Conservation (phyloP, 2,888 invertebrate species). For the Cheiracanthium punctorium region DNA sequence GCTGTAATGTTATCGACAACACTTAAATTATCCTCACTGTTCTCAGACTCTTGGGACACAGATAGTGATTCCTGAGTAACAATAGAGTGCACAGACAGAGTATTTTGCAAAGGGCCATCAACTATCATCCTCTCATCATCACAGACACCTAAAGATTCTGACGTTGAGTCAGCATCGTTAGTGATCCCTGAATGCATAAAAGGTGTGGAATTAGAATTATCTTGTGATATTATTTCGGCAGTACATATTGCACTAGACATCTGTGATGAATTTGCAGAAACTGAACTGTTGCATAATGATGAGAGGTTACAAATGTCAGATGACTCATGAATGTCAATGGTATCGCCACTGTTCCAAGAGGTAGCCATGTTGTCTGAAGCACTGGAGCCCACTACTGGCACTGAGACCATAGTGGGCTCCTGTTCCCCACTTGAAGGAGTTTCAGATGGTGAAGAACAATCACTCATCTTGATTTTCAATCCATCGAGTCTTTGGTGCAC, state of each 20-base stretch:
- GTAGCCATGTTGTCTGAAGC: constrained; percentile 59
- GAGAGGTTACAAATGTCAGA: constrained; percentile 12
- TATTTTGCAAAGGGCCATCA: constrained; percentile 33
- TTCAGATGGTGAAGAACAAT: constrained; percentile 41
- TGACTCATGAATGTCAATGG: constrained; percentile 29
- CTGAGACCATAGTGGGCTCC: constrained; percentile 70
- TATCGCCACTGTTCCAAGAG: constrained; percentile 52
- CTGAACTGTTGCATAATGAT: constrained; percentile 22
- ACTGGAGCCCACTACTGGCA: constrained; percentile 67
- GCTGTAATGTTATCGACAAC: constrained; percentile 63
- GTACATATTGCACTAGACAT: constrained; percentile 27
- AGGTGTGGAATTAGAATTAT: constrained; percentile 21
- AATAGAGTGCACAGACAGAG: constrained; percentile 55
- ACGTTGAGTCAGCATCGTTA: constrained; percentile 59
- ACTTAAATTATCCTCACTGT: constrained; percentile 48
- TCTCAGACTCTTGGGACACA: constrained; percentile 33
- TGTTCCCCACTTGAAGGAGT: constrained; percentile 62
- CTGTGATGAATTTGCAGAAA: constrained; percentile 29
- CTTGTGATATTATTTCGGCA: constrained; percentile 28
- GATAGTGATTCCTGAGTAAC: constrained; percentile 41
- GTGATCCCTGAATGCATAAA: constrained; percentile 43
- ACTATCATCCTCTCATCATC: constrained; percentile 56
- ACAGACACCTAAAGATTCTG: constrained; percentile 36
- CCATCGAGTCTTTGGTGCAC: constrained; percentile 31
- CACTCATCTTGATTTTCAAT: constrained; percentile 61